A percentile compares a stretch with the other conserved stretches of the same genome.
Evolutionary conservation across 2,797 vertebrate genomes (phyloP).

Genomic region (Craterocephalus amniculus): DNA sequence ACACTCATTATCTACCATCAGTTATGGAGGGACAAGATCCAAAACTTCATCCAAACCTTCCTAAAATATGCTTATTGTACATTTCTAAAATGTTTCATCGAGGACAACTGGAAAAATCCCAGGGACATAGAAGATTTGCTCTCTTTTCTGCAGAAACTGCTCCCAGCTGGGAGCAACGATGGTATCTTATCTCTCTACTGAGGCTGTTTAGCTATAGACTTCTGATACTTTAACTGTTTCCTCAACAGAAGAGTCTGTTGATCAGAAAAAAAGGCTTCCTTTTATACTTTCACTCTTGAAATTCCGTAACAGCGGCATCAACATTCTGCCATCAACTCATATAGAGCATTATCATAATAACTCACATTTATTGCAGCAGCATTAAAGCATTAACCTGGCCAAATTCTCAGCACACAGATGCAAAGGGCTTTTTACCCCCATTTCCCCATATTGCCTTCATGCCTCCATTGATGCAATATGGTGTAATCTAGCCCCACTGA

Average conservation of each 20-base stretch:
- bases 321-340: constrained; percentile 22
- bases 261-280: constrained; percentile 27
- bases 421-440: not conserved
- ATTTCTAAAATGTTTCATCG: constrained; percentile 23
- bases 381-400: constrained; percentile 18
- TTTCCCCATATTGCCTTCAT: constrained; percentile 31
- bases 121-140: constrained; percentile 44
- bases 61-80: constrained; percentile 3
- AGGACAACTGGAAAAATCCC: constrained; percentile 25
- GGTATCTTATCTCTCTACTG: constrained; percentile 55
- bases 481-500: constrained; percentile 62
- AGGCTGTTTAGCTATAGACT: constrained; percentile 75
- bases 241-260: constrained; percentile 35
- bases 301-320: constrained; percentile 16
- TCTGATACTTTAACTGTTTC: constrained; percentile 55
- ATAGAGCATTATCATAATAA: not conserved
- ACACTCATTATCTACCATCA: constrained; percentile 43
- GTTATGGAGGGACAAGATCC: constrained; percentile 33
- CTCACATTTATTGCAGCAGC: constrained; percentile 19
- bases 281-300: constrained; percentile 33
- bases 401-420: constrained; percentile 27
- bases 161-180: constrained; percentile 46
- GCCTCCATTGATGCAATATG: constrained; percentile 66
- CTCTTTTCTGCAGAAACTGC: constrained; percentile 44
- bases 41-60: constrained; percentile 27